Base-by-base conservation (phyloP, 2,888 invertebrate genomes). In the Hyles lineata region DNA sequence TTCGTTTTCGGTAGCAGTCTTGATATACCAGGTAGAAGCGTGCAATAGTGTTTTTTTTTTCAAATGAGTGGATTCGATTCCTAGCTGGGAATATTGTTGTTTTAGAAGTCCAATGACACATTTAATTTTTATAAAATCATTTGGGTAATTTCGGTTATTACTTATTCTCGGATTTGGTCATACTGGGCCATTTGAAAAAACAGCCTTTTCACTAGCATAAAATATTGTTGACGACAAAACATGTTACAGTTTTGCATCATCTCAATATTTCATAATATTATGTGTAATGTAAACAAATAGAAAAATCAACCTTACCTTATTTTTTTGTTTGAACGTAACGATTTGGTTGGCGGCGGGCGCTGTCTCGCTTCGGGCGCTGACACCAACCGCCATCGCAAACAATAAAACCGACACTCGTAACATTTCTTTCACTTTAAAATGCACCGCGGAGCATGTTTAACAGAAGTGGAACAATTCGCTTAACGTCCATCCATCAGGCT, bases 261-360 rank as follows among this genome's bases (percentile, higher is more conserved):
- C 0, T 0, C 17, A 2, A 59, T 23, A 23, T 3, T 29, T 29
- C 29, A 29, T 7, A 23, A 59, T 21, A 23, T 23, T 15, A 15
- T 6, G 15, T 60, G 1, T 9, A 23, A 23, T 21, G 1, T 25
- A 17, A 17, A 43, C 35, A 19, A 29, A 29, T 29, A 29, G 29
- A 29, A 21, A 29, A 25, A 63, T 29, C 11, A 92, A 92, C 77
- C 77, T 91, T 80, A 90, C 90, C 78, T 82, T 76, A 19, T 86
- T 87, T 73, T 83, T 87, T 63, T 87, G 79, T 62, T 87, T 88
- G 72, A 90, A 90, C 55, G 79, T 67, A n/a, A 90, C 76, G 6
- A 90, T 86, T 76, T 90, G 90, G 63, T 89, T 83, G 1, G 82
- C 83, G 0, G 86, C 86, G 0, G 85, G 84, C 79, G 86, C 87